These are phyloP conservation scores for Drosophila quinaria DNA, from an alignment of 2,888 invertebrate species.

Conservation along the genomic window DNA sequence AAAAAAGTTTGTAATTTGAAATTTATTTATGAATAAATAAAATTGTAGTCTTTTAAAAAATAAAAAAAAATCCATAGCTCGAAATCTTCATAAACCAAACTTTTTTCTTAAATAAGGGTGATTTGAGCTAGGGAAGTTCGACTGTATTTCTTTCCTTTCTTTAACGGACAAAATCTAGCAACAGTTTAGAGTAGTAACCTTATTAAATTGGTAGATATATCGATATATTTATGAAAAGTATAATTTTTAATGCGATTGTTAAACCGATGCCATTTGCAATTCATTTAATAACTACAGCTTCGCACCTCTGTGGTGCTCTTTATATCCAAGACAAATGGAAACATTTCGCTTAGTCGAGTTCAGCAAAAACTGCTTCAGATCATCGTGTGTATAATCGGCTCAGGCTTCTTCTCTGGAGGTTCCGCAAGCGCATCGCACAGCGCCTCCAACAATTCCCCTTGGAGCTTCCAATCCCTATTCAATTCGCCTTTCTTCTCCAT, in stretches of 20 bases:
- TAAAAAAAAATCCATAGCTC: no score
- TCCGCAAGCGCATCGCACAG: not conserved
- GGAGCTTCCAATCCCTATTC: no score
- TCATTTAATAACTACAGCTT: not conserved
- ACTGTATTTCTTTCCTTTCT: no score
- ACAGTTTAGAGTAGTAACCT: no score
- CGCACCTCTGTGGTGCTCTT: not conserved
- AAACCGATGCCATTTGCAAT: not conserved
- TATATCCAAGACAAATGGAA: slow-evolving; percentile 10
- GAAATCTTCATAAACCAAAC: no score
- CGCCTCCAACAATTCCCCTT: not conserved
- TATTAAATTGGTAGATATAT: not conserved
- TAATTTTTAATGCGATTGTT: not conserved
- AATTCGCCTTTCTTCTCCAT: not conserved
- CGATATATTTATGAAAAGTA: not conserved
- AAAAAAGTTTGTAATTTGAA: no score
- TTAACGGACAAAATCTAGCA: no score
- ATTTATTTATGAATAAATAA: no score
- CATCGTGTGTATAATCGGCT: slow-evolving; percentile 18
- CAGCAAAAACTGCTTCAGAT: slow-evolving; percentile 33
- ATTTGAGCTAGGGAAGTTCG: no score
- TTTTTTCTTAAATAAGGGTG: no score
- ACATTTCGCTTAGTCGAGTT: slow-evolving; percentile 27
- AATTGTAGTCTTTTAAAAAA: no score
- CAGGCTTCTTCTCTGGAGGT: not conserved